Percentiles rank a stretch among this genome's conserved stretches.
These are phyloP conservation scores for Dendrolimus kikuchii DNA, from an alignment of 1,140 invertebrate genomes.

Conservation along the genomic window DNA sequence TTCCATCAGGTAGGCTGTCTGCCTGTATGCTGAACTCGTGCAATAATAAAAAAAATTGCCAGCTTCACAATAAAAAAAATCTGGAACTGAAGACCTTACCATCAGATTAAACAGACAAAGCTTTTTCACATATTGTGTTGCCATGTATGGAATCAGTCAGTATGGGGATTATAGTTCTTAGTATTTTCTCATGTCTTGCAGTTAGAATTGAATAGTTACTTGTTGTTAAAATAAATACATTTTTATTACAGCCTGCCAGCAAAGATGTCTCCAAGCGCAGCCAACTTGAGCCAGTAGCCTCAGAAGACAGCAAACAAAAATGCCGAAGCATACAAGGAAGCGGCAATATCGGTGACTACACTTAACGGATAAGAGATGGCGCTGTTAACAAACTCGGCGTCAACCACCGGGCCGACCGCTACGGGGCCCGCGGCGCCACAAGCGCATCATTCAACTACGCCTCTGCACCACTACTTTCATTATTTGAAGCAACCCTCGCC, in stretches of 20 bases:
- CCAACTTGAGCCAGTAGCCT: constrained; percentile 5
- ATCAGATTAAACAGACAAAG: too few species aligned
- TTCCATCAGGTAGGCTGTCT: too few species aligned
- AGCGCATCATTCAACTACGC: constrained; percentile 56
- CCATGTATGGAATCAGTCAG: too few species aligned
- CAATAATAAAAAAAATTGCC: too few species aligned
- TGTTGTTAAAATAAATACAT: background rate
- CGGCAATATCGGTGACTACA: constrained; percentile 45
- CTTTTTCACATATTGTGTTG: too few species aligned
- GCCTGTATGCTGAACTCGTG: too few species aligned
- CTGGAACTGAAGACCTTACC: too few species aligned
- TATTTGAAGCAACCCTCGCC: constrained; percentile 65
- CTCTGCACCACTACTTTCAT: constrained; percentile 67
- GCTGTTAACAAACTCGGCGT: constrained; percentile 50
- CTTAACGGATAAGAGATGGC: constrained; percentile 38
- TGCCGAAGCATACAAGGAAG: constrained; percentile 36
- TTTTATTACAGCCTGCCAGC: constrained; percentile 25
- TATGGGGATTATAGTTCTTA: too few species aligned
- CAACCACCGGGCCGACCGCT: constrained; percentile 42
- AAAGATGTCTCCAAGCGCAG: constrained; percentile 19
- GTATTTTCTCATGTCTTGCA: too few species aligned
- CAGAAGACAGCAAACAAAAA: constrained; percentile 22
- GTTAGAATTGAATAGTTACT: background rate
- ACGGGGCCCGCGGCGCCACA: constrained; percentile 43
- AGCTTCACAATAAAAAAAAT: too few species aligned